Conservation (phyloP, 2,888 invertebrate genomes). For the Spilarctia lutea region DNA sequence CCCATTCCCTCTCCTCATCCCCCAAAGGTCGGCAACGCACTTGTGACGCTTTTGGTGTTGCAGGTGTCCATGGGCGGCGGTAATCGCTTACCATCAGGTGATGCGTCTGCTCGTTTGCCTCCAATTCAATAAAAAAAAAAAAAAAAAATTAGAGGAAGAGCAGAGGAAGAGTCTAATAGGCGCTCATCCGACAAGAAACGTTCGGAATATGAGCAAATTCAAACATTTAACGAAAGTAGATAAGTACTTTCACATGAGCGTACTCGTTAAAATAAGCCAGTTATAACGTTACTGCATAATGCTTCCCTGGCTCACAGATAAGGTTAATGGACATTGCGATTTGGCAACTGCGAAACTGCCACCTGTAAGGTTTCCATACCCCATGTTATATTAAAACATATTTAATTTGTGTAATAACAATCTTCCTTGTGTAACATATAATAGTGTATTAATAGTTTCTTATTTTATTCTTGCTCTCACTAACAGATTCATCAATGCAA, state of each 20-base stretch:
- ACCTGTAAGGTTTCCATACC: neutral
- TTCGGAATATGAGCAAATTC: neutral
- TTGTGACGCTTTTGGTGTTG: too few species aligned
- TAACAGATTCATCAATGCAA: too few species aligned
- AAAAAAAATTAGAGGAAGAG: neutral
- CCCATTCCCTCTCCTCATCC: too few species aligned
- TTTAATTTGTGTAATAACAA: too few species aligned
- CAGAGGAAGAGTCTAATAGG: neutral
- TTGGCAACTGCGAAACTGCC: neutral
- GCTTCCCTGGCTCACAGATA: conserved; percentile 6
- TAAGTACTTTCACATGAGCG: conserved; percentile 3
- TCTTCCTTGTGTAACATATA: too few species aligned
- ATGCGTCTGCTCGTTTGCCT: too few species aligned
- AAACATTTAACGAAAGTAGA: conserved; percentile 1
- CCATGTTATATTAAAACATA: neutral
- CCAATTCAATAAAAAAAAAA: too few species aligned
- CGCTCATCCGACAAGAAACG: neutral
- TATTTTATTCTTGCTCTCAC: too few species aligned
- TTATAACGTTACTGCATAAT: conserved; percentile 17
- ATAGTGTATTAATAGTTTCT: too few species aligned
- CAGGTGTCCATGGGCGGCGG: too few species aligned
- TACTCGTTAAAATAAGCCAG: conserved; percentile 9
- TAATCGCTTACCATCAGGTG: too few species aligned
- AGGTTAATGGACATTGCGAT: conserved; percentile 10
- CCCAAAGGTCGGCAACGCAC: too few species aligned